phyloP scores from a whole-genome alignment of 1,140 invertebrate genomes.

The Scaptodrosophila lebanonensis region DNA sequence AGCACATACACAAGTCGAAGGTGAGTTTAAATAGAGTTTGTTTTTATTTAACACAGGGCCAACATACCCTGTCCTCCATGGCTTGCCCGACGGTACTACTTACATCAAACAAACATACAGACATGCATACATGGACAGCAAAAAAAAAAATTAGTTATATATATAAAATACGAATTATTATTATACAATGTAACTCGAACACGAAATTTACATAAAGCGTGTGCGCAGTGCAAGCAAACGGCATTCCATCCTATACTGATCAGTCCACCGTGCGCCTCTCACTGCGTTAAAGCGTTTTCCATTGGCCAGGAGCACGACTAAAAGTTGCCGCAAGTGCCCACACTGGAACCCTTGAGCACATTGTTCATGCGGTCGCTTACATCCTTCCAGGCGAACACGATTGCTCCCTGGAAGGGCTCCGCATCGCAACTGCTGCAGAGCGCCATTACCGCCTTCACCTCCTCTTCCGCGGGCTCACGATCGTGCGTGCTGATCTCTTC shows the following conservation, averaged over 20 bases:
- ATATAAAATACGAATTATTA: too few relatives aligned
- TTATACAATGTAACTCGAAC: not conserved
- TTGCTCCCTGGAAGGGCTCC: slow-evolving; percentile 87
- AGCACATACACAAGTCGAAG: slow-evolving; percentile 95
- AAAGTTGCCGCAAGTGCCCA: slow-evolving; percentile 82
- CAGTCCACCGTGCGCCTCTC: not conserved
- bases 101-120: too few relatives aligned
- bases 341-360: slow-evolving; percentile 82
- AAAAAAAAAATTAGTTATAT: too few relatives aligned
- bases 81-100: too few relatives aligned
- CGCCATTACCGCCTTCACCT: slow-evolving; percentile 87
- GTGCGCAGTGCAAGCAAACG: slow-evolving; percentile 5
- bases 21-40: slow-evolving; percentile 79
- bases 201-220: slow-evolving; percentile 10
- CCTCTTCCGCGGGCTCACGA: slow-evolving; percentile 88
- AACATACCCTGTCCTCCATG: too few relatives aligned
- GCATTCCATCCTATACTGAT: not conserved
- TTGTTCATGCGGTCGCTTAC: slow-evolving; percentile 62
- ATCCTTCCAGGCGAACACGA: slow-evolving; percentile 85
- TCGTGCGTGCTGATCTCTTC: slow-evolving; percentile 80
- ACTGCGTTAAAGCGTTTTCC: not conserved
- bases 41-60: too few relatives aligned
- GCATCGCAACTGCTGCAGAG: slow-evolving; percentile 84
- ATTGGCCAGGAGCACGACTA: slow-evolving; percentile 72
- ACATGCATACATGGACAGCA: too few relatives aligned